phyloP scores from a whole-genome alignment of 2,113 vertebrate species.

The Bujurquina vittata region DNA sequence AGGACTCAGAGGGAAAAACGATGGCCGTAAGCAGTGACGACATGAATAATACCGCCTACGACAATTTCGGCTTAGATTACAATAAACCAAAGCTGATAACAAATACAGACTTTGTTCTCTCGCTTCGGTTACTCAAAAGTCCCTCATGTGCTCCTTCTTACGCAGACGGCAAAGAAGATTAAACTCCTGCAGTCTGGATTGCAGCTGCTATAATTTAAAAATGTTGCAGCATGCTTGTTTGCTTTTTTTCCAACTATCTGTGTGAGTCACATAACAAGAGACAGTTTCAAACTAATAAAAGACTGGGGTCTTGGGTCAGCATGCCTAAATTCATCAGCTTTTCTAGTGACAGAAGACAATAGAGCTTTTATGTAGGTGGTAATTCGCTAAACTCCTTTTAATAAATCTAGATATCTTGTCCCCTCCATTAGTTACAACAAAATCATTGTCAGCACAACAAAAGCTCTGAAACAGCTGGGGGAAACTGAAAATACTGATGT shows the following conservation, averaged over 20 bases:
- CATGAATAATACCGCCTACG: constrained; percentile 16
- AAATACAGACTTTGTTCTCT: constrained; percentile 59
- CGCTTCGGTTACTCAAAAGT: constrained; percentile 21
- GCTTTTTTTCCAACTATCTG: background rate
- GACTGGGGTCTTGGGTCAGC: background rate
- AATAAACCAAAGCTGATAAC: constrained; percentile 56
- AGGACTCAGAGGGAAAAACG: background rate
- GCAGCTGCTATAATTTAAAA: constrained; percentile 13
- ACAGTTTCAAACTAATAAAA: background rate
- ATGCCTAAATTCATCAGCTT: background rate
- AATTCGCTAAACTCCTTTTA: constrained; percentile 38
- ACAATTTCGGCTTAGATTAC: constrained; percentile 36
- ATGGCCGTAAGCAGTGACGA: constrained; percentile 5
- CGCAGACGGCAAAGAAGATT: constrained; percentile 62
- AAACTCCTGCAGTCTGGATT: constrained; percentile 17
- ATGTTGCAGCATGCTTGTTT: background rate
- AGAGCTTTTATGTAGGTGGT: constrained; percentile 4
- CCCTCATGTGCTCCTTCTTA: constrained; percentile 70
- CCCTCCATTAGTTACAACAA: background rate
- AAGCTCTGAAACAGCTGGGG: background rate
- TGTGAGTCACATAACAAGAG: background rate
- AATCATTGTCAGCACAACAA: background rate
- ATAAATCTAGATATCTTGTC: constrained; percentile 24
- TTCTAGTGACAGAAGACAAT: background rate
- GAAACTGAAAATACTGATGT: background rate